These are phyloP conservation scores for Pyrochroa serraticornis DNA, from an alignment of 2,888 invertebrate genomes.

Conservation along the genomic window DNA sequence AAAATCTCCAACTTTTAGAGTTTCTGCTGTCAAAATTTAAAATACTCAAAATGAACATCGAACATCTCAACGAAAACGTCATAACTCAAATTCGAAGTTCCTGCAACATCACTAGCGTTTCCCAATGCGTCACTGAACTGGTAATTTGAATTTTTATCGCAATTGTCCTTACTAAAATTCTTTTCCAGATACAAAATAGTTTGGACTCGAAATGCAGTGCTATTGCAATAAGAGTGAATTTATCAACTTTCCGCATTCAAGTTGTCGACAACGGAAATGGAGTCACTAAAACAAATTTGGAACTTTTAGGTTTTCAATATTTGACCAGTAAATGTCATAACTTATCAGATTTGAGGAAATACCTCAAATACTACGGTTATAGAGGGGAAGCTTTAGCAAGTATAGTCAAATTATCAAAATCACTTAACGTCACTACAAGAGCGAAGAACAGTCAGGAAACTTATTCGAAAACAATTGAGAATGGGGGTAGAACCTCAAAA, in stretches of 20 bases:
- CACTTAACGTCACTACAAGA: constrained; percentile 67
- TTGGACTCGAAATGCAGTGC: constrained; percentile 73
- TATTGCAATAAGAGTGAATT: constrained; percentile 71
- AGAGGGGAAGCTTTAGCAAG: constrained; percentile 72
- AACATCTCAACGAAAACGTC: constrained; percentile 55
- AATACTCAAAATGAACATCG: constrained; percentile 46
- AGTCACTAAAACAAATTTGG: constrained; percentile 63
- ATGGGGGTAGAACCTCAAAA: constrained; percentile 28
- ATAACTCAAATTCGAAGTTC: constrained; percentile 64
- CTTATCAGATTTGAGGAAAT: constrained; percentile 60
- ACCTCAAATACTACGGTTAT: constrained; percentile 67
- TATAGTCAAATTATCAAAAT: constrained; percentile 63
- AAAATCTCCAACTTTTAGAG: constrained; percentile 3
- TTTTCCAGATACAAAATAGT: constrained; percentile 68
- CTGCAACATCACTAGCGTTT: constrained; percentile 62
- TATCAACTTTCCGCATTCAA: constrained; percentile 67
- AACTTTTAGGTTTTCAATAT: constrained; percentile 65
- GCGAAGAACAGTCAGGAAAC: constrained; percentile 59
- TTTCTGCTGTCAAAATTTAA: background rate
- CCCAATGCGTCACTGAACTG: constrained; percentile 69
- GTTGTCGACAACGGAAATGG: constrained; percentile 81
- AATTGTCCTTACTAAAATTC: background rate
- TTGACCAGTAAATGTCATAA: constrained; percentile 69
- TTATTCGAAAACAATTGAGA: constrained; percentile 61
- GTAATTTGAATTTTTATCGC: constrained; percentile 50